Conservation (phyloP, 2,888 invertebrate genomes). For the Drosophila quinaria region DNA sequence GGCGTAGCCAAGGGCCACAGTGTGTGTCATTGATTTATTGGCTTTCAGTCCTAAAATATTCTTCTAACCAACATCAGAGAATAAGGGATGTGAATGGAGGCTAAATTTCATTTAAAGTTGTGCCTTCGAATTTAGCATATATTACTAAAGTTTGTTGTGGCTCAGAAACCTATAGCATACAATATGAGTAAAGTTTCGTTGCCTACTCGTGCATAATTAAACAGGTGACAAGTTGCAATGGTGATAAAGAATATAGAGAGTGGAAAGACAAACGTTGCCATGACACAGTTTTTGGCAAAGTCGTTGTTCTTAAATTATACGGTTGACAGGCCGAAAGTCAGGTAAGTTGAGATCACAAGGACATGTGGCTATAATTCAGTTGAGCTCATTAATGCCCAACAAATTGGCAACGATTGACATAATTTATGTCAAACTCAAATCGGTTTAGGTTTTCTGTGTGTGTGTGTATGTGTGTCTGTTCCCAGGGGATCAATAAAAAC, state of each 20-base stretch:
- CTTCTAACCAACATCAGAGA: neutral
- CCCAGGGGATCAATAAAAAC: constrained; percentile 69
- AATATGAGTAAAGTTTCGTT: constrained; percentile 56
- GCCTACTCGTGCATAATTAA: constrained; percentile 71
- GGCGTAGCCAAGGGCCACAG: constrained; percentile 48
- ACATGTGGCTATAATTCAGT: constrained; percentile 43
- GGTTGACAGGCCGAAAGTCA: constrained; percentile 46
- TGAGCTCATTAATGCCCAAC: constrained; percentile 61
- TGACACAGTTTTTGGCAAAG: constrained; percentile 51
- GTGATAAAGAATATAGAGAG: constrained; percentile 37
- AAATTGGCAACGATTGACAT: constrained; percentile 75
- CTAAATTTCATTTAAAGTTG: constrained; percentile 71
- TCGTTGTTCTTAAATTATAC: constrained; percentile 56
- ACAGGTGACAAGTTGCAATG: constrained; percentile 45
- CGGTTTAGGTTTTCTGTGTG: constrained; percentile 35
- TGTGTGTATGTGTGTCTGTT: constrained; percentile 25
- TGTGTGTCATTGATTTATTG: constrained; percentile 77
- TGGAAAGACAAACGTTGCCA: constrained; percentile 18
- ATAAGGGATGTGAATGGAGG: constrained; percentile 1
- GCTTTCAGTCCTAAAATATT: constrained; percentile 58
- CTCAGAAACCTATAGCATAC: constrained; percentile 38
- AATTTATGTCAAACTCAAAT: constrained; percentile 68
- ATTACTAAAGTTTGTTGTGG: constrained; percentile 56
- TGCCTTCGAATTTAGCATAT: constrained; percentile 52
- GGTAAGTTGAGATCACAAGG: constrained; percentile 19